Evolutionary conservation across 2,888 invertebrate genomes (phyloP).

Genomic region (Chrysomela aeneicollis): DNA sequence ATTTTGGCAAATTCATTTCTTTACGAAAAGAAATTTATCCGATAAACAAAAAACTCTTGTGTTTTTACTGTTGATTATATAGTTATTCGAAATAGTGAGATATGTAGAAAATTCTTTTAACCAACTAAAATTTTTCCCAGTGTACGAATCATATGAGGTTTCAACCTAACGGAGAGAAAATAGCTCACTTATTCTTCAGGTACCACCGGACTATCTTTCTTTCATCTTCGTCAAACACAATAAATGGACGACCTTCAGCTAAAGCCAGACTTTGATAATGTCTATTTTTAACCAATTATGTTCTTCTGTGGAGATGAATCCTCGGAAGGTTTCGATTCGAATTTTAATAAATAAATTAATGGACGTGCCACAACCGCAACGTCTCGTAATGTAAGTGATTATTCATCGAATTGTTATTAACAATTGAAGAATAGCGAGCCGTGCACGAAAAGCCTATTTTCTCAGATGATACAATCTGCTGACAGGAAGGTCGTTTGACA

Average conservation of each 20-base stretch:
- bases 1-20: no score
- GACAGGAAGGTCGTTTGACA: slow-evolving; percentile 26
- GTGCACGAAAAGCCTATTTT: slow-evolving; percentile 30
- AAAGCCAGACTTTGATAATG: slow-evolving; percentile 33
- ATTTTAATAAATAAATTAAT: slow-evolving; percentile 38
- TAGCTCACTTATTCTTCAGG: no score
- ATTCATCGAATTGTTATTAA: slow-evolving; percentile 38
- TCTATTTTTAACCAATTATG: slow-evolving; percentile 44
- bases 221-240: neutral
- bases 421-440: slow-evolving; percentile 35
- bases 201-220: no score
- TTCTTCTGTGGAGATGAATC: slow-evolving; percentile 33
- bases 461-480: slow-evolving; percentile 23
- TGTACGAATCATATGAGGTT: no score
- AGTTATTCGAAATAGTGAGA: no score
- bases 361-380: slow-evolving; percentile 39
- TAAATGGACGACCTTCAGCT: slow-evolving; percentile 21
- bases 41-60: no score
- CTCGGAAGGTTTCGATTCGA: slow-evolving; percentile 22
- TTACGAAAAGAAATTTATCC: no score
- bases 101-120: no score
- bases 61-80: no score
- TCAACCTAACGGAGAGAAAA: no score
- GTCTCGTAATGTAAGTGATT: slow-evolving; percentile 41
- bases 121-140: no score